Conservation (phyloP, 2,888 invertebrate species). For the Erebia aethiops region DNA sequence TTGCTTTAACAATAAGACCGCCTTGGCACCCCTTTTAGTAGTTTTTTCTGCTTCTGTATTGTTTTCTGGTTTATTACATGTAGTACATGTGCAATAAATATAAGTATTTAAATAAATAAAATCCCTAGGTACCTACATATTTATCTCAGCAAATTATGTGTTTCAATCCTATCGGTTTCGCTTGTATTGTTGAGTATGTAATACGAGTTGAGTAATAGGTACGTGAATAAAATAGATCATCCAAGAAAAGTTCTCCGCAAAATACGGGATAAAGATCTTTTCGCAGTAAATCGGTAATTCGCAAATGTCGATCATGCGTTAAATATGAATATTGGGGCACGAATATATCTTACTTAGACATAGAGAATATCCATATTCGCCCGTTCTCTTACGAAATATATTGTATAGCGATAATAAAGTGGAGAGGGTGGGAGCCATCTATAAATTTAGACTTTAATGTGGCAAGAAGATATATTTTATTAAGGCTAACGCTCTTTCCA, state of each 20-base stretch:
- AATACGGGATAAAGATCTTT: neutral
- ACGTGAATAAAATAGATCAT: neutral
- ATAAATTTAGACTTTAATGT: conserved; percentile 30
- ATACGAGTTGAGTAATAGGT: too few relatives aligned
- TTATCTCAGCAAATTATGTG: too few relatives aligned
- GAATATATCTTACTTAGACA: conserved; percentile 11
- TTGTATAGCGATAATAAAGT: conserved; percentile 30
- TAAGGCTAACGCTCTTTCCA: conserved; percentile 29
- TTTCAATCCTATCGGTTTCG: too few relatives aligned
- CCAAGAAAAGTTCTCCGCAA: neutral
- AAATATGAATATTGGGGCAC: neutral
- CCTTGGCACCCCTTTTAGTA: too few relatives aligned
- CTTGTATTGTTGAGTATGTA: too few relatives aligned
- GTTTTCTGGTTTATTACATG: too few relatives aligned
- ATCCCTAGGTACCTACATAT: too few relatives aligned
- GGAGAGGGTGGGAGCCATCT: conserved; percentile 17
- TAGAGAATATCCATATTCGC: conserved; percentile 23
- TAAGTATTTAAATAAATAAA: too few relatives aligned
- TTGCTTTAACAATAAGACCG: too few relatives aligned
- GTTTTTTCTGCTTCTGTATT: too few relatives aligned
- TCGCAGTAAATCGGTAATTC: neutral
- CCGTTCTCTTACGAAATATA: conserved; percentile 17
- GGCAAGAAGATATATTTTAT: conserved; percentile 29
- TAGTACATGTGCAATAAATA: too few relatives aligned
- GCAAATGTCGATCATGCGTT: conserved; percentile 2